Percentiles rank a stretch among this genome's conserved stretches.
Evolutionary conservation across 2,888 invertebrate species (phyloP).

Genomic region (Caenorhabditis sp.): DNA sequence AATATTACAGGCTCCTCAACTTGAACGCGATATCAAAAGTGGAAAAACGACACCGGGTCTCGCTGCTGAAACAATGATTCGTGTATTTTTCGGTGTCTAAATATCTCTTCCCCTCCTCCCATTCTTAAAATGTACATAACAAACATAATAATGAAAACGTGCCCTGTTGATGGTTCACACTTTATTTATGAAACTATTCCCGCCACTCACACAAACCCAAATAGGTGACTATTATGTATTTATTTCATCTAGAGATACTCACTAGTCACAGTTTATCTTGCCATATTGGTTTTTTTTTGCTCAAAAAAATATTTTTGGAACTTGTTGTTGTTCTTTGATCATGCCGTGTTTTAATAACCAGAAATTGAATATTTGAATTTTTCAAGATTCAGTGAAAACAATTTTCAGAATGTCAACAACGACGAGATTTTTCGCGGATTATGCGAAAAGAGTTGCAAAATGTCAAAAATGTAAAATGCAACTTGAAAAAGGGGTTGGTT

Average conservation of each 20-base stretch:
- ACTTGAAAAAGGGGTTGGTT: constrained; percentile 49
- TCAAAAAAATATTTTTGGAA: not conserved
- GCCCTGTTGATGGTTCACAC: not conserved
- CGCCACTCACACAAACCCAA: not conserved
- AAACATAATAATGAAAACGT: not conserved
- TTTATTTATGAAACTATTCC: not conserved
- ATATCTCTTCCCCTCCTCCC: not conserved
- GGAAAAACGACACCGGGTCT: constrained; percentile 57
- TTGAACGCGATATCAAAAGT: constrained; percentile 44
- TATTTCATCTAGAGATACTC: not conserved
- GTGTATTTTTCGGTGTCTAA: constrained; percentile 52
- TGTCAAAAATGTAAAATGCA: constrained; percentile 85
- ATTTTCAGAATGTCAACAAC: constrained; percentile 58
- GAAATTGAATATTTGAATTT: not conserved
- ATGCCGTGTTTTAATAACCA: not conserved
- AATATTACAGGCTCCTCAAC: constrained; percentile 41
- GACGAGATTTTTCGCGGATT: constrained; percentile 77
- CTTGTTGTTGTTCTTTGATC: not conserved
- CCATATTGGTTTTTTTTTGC: not conserved
- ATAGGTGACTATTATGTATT: not conserved
- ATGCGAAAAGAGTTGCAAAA: constrained; percentile 83
- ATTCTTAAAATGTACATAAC: not conserved
- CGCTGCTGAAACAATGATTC: constrained; percentile 57
- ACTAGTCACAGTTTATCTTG: not conserved
- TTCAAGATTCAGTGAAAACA: not conserved